These are phyloP conservation scores for Isotomurus palustris DNA, from an alignment of 2,888 invertebrate species.

Conservation along the genomic window DNA sequence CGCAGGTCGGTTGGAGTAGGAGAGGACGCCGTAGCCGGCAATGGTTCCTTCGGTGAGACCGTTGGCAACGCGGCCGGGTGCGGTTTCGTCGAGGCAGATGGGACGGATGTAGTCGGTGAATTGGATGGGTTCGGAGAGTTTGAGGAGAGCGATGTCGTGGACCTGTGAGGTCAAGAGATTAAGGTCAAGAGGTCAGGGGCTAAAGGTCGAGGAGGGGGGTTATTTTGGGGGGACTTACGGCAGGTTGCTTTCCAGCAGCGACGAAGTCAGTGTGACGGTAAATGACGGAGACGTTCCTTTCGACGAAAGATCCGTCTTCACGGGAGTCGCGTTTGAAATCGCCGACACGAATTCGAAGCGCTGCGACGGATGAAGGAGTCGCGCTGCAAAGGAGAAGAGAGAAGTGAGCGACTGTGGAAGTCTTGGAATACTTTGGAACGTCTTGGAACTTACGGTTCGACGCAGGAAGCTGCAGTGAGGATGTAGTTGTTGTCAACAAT, in stretches of 20 bases:
- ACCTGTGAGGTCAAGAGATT: conserved; percentile 13
- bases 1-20: conserved; percentile 67
- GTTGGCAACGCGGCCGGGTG: conserved; percentile 24
- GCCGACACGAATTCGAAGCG: conserved; percentile 72
- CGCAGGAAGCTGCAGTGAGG: conserved; percentile 81
- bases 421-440: too few relatives aligned
- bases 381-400: conserved; percentile 12
- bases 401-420: too few relatives aligned
- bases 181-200: too few relatives aligned
- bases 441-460: conserved; percentile 81
- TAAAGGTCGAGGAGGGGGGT: too few relatives aligned
- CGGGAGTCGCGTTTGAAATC: conserved; percentile 75
- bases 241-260: conserved; percentile 61
- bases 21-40: conserved; percentile 30
- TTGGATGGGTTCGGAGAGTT: conserved; percentile 56
- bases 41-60: conserved; percentile 34
- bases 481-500: conserved; percentile 73
- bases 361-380: conserved; percentile 58
- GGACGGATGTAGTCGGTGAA: conserved; percentile 69
- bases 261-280: conserved; percentile 80
- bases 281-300: conserved; percentile 73
- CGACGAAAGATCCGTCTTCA: conserved; percentile 69
- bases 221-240: conserved; percentile 15
- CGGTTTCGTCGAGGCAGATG: conserved; percentile 65
- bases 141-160: conserved; percentile 32